These are phyloP conservation scores for Eulithis prunata DNA, from an alignment of 2,888 invertebrate species.

Conservation along the genomic window DNA sequence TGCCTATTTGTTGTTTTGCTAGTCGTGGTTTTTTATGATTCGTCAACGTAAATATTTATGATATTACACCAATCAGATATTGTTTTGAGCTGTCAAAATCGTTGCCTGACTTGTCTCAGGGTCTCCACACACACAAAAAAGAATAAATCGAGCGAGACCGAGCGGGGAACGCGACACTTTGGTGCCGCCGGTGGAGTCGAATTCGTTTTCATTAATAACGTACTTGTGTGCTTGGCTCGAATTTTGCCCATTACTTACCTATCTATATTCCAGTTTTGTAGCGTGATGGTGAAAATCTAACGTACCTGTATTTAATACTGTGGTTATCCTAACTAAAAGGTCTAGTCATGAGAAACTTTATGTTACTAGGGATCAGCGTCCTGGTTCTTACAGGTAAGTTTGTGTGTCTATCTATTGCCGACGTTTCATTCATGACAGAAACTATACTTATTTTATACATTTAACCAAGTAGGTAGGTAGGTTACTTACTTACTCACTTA, in stretches of 20 bases:
- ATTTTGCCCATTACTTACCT: no score
- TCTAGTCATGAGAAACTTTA: slow-evolving; percentile 69
- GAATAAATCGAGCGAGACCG: no score
- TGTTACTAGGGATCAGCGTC: slow-evolving; percentile 65
- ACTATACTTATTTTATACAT: neutral
- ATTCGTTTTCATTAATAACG: no score
- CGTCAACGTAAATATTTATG: slow-evolving; percentile 33
- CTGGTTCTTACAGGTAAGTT: slow-evolving; percentile 73
- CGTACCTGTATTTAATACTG: neutral
- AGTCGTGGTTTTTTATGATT: slow-evolving; percentile 64
- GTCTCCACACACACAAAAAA: no score
- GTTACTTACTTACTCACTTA: no score
- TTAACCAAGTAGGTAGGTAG: neutral
- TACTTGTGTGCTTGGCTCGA: no score
- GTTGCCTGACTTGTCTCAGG: no score
- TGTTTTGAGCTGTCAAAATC: neutral
- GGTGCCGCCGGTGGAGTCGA: no score
- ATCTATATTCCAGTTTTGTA: neutral
- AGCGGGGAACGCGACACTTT: no score
- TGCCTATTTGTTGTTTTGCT: slow-evolving; percentile 58
- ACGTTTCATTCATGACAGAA: slow-evolving; percentile 40
- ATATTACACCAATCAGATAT: slow-evolving; percentile 29
- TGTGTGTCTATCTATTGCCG: slow-evolving; percentile 34
- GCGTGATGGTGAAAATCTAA: slow-evolving; percentile 27
- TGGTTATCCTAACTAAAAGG: neutral